Conservation (phyloP, 2,888 invertebrate genomes). For the Spicauda simplicius region DNA sequence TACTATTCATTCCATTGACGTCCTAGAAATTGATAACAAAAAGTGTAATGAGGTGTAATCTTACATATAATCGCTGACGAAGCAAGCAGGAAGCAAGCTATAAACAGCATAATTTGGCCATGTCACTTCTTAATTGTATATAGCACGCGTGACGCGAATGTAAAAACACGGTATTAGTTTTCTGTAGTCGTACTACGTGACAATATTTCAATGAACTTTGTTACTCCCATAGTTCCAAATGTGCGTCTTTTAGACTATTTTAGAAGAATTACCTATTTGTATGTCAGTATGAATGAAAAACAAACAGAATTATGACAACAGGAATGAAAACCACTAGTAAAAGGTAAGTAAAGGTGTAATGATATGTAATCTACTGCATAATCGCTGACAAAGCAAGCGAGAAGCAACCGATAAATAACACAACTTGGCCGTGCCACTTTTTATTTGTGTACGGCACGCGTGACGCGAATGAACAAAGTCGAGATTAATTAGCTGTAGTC, state of each 20-base stretch:
- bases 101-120: not conserved
- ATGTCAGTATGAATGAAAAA: no score
- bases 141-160: conserved; percentile 28
- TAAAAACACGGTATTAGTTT: conserved; percentile 7
- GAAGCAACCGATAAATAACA: no score
- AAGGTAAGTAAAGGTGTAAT: no score
- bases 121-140: conserved; percentile 5
- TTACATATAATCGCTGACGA: not conserved
- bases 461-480: no score
- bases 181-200: conserved; percentile 16
- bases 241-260: no score
- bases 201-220: conserved; percentile 10
- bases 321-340: no score
- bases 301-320: no score
- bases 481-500: no score
- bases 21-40: not conserved
- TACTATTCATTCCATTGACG: no score
- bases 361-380: no score
- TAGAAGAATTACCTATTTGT: no score
- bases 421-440: not conserved
- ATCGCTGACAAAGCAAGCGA: not conserved
- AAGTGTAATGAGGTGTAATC: not conserved
- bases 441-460: no score
- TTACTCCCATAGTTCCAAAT: not conserved
- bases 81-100: not conserved